phyloP scores from a whole-genome alignment of 2,113 vertebrate genomes.

The Crotalus horridus region DNA sequence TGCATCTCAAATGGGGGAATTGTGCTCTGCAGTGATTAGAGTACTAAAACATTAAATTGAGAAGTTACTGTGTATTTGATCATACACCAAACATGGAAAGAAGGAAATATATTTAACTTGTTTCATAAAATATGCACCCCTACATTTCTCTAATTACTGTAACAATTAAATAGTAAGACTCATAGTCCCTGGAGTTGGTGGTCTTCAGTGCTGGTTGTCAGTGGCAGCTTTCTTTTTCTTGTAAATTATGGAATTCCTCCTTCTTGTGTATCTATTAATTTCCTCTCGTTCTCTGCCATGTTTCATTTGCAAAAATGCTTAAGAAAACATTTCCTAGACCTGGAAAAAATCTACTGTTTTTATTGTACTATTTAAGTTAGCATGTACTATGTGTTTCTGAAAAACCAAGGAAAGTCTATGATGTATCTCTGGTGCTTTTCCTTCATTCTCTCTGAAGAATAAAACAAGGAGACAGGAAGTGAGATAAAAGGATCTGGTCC shows the following conservation, averaged over 20 bases:
- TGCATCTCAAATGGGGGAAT: not conserved
- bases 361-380: constrained; percentile 46
- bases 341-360: constrained; percentile 55
- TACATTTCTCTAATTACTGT: constrained; percentile 65
- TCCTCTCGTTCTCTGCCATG: not conserved
- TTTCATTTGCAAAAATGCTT: constrained; percentile 54
- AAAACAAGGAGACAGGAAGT: constrained; percentile 55
- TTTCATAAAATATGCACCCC: constrained; percentile 55
- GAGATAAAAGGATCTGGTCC: constrained; percentile 59
- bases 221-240: constrained; percentile 48
- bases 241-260: constrained; percentile 60
- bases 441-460: constrained; percentile 58
- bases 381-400: constrained; percentile 28
- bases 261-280: constrained; percentile 39
- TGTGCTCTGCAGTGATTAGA: not conserved
- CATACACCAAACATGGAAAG: not conserved
- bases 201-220: constrained; percentile 47
- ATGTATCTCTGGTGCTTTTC: constrained; percentile 51
- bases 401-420: constrained; percentile 52
- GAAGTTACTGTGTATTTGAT: not conserved
- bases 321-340: constrained; percentile 46
- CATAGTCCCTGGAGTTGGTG: constrained; percentile 46
- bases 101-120: not conserved
- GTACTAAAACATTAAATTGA: not conserved
- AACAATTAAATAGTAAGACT: constrained; percentile 66